Base-by-base conservation (phyloP, 2,888 invertebrate species). In the Aspidiotus rigidus region DNA sequence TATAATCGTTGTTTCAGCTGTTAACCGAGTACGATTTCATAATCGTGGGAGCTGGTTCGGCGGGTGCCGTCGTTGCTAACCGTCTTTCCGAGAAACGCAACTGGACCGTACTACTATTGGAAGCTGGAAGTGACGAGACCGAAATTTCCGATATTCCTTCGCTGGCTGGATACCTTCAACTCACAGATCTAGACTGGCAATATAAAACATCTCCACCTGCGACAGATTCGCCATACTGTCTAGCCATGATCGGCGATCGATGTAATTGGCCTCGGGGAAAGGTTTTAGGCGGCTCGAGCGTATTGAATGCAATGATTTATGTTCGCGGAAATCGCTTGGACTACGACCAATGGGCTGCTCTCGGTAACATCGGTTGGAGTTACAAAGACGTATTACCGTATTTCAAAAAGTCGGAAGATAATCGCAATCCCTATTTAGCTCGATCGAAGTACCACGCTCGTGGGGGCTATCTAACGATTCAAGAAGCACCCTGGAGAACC, bases 191-290 rank as follows among this genome's bases (percentile, higher is more conserved):
- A 77, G 93, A 94, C 79, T 94, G 94, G 94, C 88, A 93, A 80
- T 94, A 88, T 79, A 89, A 91, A 79, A 93, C 93, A 3, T 79
- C 81, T 55, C 86, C 89, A 7, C 89, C 90, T 0, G 89, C 87
- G 0, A 80, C 83, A 49, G 85, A 86, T 73, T 85, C 87, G 61
- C 84, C 86, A n/a, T 91, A 90, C 78, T 93, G 93, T 75, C 83
- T 89, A 72, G 92, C 89, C 8, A 91, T 93, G 91, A 85, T 86
- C 73, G 90, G 89, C 0, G 90, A 90, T 77, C 82, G 90, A 72
- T 93, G 92, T 78, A 90, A 90, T 79, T 93, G 92, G 93, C 92
- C 93, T 3, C 82, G 96, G 72, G 96, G 96, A 64, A 93, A 92
- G 78, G 93, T 81, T 0, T 72, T 80, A 72, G 82, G 82, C 77